These are phyloP conservation scores for Enteromius viviparus DNA, from an alignment of 2,797 vertebrate species.

Conservation along the genomic window DNA sequence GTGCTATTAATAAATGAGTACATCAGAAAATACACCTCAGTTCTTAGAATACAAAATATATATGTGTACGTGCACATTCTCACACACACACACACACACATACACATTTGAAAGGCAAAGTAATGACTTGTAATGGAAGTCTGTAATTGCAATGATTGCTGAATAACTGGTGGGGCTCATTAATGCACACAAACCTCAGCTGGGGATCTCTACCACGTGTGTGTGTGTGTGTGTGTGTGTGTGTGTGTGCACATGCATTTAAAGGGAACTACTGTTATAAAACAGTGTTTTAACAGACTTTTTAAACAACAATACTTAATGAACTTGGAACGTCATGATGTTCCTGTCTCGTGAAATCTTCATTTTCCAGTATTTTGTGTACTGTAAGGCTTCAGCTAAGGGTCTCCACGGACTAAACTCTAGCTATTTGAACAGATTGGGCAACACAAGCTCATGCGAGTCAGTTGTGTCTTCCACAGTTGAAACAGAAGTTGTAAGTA, in stretches of 20 bases:
- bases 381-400: slow-evolving; percentile 4
- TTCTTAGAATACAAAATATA: slow-evolving; percentile 30
- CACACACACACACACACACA: slow-evolving; percentile 29
- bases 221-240: neutral
- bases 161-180: slow-evolving; percentile 19
- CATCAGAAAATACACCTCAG: slow-evolving; percentile 7
- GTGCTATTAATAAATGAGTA: neutral
- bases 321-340: neutral
- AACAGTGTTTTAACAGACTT: neutral
- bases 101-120: slow-evolving; percentile 21
- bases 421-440: neutral
- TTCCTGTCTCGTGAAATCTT: neutral
- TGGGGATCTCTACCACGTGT: neutral
- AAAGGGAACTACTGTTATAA: neutral
- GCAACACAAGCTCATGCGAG: neutral
- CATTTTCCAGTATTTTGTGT: neutral
- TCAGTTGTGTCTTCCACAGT: neutral
- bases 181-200: slow-evolving; percentile 4
- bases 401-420: neutral
- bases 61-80: neutral
- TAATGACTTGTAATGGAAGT: slow-evolving; percentile 22
- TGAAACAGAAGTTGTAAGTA: neutral
- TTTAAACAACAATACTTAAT: neutral
- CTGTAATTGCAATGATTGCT: slow-evolving; percentile 27
- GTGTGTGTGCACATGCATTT: neutral